Base-by-base conservation (phyloP, 1,140 invertebrate genomes). In the Nephila pilipes region DNA sequence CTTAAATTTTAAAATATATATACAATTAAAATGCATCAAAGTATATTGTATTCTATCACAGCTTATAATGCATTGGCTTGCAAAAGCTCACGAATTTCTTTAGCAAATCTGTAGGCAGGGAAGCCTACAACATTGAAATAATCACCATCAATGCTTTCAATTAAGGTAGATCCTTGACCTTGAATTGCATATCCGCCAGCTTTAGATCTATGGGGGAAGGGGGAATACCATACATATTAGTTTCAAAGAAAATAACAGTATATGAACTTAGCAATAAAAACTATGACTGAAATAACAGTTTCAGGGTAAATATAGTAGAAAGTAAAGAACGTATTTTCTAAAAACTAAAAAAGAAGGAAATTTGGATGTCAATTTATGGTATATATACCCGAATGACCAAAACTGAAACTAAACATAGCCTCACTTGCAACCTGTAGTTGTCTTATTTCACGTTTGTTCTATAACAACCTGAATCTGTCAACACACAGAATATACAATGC, bases 151-250 rank as follows among this genome's bases (percentile, higher is more conserved):
- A 99, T 97, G 95, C 97, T 96, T 95, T 98, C 97, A 18, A 99
- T 97, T 57, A 99, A 96, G 75, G 97, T 97, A 5, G 97, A 97
- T 36, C 98, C 99, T 25, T 97, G 95, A 5, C 97, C 98, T 96
- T 99, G 98, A 93, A 99, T 98, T 10, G 98, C 99, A 96, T 99
- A 99, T 0, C 97, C 97, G 38, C 99, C 99, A 93, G 98, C 98
- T 96, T 99, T 99, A 95, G 98, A 98, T 95, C 98, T 99, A 95
- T 60, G 95, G 97, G n/a, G 25, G 38, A 87, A n/a, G n/a, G n/a
- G n/a, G 65, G 81, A 60, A 63, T 16, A 25, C 2, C 12, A 29
- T 2, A 29, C 18, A 32, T 29, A 16, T 32, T 10, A 46, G 12
- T 25, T 69, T 29, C 22, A 25, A 69, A 69, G n/a, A n/a, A n/a